phyloP scores from a whole-genome alignment of 1,140 invertebrate genomes.

The Habropoda laboriosa region DNA sequence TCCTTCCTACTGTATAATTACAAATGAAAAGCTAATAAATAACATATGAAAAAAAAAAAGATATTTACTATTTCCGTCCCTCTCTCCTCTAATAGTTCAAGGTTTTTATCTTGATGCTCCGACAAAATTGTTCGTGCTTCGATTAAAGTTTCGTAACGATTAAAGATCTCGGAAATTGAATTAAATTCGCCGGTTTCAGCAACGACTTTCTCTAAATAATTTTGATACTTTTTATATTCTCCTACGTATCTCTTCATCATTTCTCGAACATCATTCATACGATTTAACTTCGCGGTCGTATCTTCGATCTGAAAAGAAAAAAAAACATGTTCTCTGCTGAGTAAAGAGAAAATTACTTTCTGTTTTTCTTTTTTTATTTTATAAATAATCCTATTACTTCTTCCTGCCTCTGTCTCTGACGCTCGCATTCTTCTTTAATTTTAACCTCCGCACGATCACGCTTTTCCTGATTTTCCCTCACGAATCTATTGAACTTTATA shows the following conservation, averaged over 20 bases:
- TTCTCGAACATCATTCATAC: conserved; percentile 79
- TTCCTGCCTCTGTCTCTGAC: conserved; percentile 60
- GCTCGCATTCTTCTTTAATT: conserved; percentile 80
- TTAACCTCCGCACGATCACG: conserved; percentile 82
- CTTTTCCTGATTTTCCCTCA: conserved; percentile 84
- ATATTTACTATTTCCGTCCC: conserved; percentile 70
- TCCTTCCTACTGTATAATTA: not conserved
- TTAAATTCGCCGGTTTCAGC: conserved; percentile 82
- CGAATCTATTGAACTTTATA: conserved; percentile 84
- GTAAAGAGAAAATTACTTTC: too few species aligned
- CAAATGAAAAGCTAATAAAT: not conserved
- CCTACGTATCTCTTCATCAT: conserved; percentile 82
- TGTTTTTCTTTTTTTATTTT: too few species aligned
- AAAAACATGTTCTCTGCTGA: not conserved
- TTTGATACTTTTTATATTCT: conserved; percentile 83
- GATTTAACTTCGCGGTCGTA: conserved; percentile 73
- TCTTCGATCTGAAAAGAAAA: conserved; percentile 71
- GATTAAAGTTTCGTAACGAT: conserved; percentile 83
- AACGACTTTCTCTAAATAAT: conserved; percentile 83
- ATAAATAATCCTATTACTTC: conserved; percentile 59
- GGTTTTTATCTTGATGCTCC: conserved; percentile 70
- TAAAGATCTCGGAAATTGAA: conserved; percentile 83
- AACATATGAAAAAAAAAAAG: not conserved
- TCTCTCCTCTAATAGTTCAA: conserved; percentile 70
- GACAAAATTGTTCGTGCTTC: conserved; percentile 71